Base-by-base conservation (phyloP, 2,113 vertebrate genomes). In the Tretioscincus oriximinensis region DNA sequence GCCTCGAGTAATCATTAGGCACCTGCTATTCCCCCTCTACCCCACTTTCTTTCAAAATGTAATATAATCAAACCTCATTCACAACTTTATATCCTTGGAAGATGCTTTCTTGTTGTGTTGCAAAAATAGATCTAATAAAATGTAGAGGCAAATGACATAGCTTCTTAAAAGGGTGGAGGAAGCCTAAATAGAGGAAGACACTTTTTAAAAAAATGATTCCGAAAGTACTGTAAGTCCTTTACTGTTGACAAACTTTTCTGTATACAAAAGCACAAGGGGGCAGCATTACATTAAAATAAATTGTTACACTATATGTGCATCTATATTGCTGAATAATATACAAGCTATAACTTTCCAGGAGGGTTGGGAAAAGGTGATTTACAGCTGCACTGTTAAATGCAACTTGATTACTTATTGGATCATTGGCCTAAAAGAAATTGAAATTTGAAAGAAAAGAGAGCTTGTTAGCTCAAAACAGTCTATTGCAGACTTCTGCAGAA, bases 281-380 rank as follows among this genome's bases (percentile, higher is more conserved):
- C 93, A 94, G 91, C 90, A 92, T 93, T 92, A 92, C 93, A 94
- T 90, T 93, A 92, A 93, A 93, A 93, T 93, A 92, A 90, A 89
- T 92, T 88, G 87, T 87, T 87, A 84, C 77, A 60, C 73, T 84
- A 0, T 60, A 69, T 77, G 66, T 77, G 74, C 74, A 65, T 28
- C 72, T 61, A 54, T 79, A 54, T 22, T 35, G 78, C 88, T 75
- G 70, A 84, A 76, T 21, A 75, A 47, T 45, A 29, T 45, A 65
- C 29, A 79, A 47, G 61, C 26, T 58, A 47, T 49, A n/a, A 29
- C 10, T 74, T 85, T 66, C 82, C 77, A 16, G 66, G 70, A 88
- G 73, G 73, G 82, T 79, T 28, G 86, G 85, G 64, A 49, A 83
- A 20, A 9, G 26, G 3, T 65, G 71, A 71, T 85, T 84, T 81